Base-by-base conservation (phyloP, 2,888 invertebrate species). In the Chelonus formosanus region DNA sequence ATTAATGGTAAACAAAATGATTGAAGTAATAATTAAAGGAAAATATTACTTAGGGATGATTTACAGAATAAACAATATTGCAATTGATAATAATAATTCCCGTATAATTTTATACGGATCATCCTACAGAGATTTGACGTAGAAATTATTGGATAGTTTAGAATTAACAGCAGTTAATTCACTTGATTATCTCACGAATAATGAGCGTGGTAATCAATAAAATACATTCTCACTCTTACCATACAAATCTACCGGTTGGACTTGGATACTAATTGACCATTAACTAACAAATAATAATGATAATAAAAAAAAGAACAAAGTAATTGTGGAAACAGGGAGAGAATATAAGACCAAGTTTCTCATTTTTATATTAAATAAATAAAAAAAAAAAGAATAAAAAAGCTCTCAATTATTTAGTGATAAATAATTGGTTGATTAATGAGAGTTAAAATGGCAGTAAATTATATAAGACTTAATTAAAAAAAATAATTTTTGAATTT, bases 331-430 rank as follows among this genome's bases (percentile, higher is more conserved):
- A 55, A 54, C 35, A 54, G 8, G 36, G 36, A 55, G 36, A 55
- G 36, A 55, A 55, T 10, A 36, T 10, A 43, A 53, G 53, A 44
- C 44, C 48, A n/a, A 10, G 40, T 55, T 55, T 55, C 55, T 55
- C 55, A 55, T 40, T 55, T 55, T 55, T 55, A 55, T 55, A 55
- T 55, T 10, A 20, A 8, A 36, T 5, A 36, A 4, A 8, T 40
- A 40, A 55, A 40, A 4, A 8, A 55, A 40, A 55, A 40, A 36
- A 55, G 7, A 53, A 32, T 35, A 32, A 35, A 54, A 54, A 34
- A 54, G 20, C 20, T 20, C 20, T 20, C 20, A 2, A 20, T 20
- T 20, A 20, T 20, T 20, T 20, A 20, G 1, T 20, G 20, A 20
- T 20, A 20, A 20, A 20, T 20, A 20, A 20, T 20, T 20, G 20